A percentile compares a stretch with the other conserved stretches of the same genome.
Evolutionary conservation across 2,113 vertebrate genomes (phyloP).

Genomic region (Cryptoleucopteryx plumbea): DNA sequence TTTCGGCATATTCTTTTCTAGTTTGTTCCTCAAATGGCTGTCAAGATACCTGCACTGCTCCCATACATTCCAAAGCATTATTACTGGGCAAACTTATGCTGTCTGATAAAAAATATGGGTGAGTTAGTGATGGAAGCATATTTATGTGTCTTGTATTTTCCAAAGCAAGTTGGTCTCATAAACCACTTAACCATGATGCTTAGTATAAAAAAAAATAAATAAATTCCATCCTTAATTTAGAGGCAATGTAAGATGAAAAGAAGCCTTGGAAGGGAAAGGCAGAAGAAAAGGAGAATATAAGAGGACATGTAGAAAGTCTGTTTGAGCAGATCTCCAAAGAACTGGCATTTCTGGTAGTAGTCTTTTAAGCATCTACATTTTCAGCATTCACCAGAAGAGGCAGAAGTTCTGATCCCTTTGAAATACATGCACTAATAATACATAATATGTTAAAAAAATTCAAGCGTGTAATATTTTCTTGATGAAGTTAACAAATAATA

Average conservation of each 20-base stretch:
- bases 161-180: neutral
- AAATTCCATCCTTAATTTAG: neutral
- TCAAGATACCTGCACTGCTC: neutral
- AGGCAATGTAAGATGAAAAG: neutral
- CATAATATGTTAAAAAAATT: neutral
- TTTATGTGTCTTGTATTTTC: neutral
- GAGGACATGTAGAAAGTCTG: neutral
- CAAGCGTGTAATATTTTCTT: neutral
- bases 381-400: neutral
- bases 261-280: neutral
- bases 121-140: neutral
- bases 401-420: neutral
- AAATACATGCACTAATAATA: neutral
- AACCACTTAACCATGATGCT: neutral
- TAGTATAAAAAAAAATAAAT: neutral
- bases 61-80: neutral
- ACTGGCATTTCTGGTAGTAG: neutral
- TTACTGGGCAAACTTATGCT: neutral
- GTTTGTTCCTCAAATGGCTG: neutral
- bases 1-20: neutral
- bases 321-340: neutral
- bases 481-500: neutral
- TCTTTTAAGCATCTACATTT: neutral
- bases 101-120: neutral
- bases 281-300: neutral